Evolutionary conservation across 2,888 invertebrate species (phyloP), one percentile per base, ranked within the genome.

Genomic region (Pantelozetes paolii): DNA sequence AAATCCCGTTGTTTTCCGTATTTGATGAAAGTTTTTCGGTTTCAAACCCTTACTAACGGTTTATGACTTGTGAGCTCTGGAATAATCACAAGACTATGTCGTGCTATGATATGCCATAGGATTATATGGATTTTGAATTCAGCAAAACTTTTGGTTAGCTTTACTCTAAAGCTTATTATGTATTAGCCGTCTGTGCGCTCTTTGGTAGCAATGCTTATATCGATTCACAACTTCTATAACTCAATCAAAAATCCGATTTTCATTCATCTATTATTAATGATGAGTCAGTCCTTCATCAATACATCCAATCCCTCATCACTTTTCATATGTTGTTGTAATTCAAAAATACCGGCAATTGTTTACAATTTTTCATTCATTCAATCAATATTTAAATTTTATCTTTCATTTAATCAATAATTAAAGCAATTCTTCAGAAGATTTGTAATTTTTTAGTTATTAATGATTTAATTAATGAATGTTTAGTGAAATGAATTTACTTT

Each of bases 71-170:
- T 36, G 64, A 15, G n/a, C 40, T 32, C 64, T 32, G 36, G 2
- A 28, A 59, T 59, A 64, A 64, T 64, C 18, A 64, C 36, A 30
- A 11, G 11, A 20, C 36, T 15, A 64, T 64, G 64, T 32, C 36
- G 13, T 64, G 36, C 36, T 36, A 64, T 64, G 8, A 59, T 59
- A 59, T 59, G 11, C 28, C n/a, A 28, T 57, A 11, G 64, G 64
- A 64, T 64, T 64, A 64, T 64, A n/a, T n/a, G 64, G 64, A 64
- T 64, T 64, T 64, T 64, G 64, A 64, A 64, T 64, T 18, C n/a
- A 36, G 36, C 6, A n/a, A 64, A 64, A 64, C 13, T 64, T 64
- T 64, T 64, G 64, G 64, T 64, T 64, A 64, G 64, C 36, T 36
- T 64, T 64, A 18, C 36, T n/a, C 1, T 36, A 32, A 64, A 64